Evolutionary conservation across 2,113 vertebrate species (phyloP), one percentile per base, ranked within the genome.

Genomic region (Chelonoidis abingdonii): DNA sequence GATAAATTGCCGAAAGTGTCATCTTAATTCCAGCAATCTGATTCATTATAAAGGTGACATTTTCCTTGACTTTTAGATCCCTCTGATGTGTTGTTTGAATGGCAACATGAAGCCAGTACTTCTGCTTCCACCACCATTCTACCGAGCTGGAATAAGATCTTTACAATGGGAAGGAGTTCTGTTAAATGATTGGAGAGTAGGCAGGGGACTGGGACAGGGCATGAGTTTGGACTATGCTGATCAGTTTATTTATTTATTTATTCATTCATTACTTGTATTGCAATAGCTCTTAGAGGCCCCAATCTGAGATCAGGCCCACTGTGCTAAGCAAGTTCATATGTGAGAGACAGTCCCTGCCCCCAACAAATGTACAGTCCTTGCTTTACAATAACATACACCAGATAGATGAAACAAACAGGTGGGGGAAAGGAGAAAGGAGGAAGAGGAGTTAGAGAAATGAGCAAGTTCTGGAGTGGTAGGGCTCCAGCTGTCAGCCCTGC

Each of bases 231-330:
- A 91, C 65, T 62, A 89, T 38, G 35, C 56, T 57, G 79, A 80
- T 94, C 19, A 65, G 22, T 95, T 94, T 86, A 57, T 92, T 92
- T 95, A 85, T 75, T 75, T 65, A 31, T 41, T 75, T 41, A 22
- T 49, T 49, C 44, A 44, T 44, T 44, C 44, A 17, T 31, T 69
- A 8, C 35, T n/a, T n/a, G 22, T 21, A n/a, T 19, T 2, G 9
- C 21, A 69, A 56, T 3, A 90, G 90, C 92, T 95, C 31, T 89
- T 92, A 29, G 87, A 29, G 52, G 72, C 9, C 9, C 54, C 38
- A 80, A 84, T 49, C 84, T 49, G 80, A 56, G 56, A 92, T 90
- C 59, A 80, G 78, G 79, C 27, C 7, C 80, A 13, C 25, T 85
- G 44, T 86, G 87, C 93, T 89, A 65, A 83, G 86, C 75, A 76